Conservation (phyloP, 1,140 invertebrate species). For the Limonius californicus region DNA sequence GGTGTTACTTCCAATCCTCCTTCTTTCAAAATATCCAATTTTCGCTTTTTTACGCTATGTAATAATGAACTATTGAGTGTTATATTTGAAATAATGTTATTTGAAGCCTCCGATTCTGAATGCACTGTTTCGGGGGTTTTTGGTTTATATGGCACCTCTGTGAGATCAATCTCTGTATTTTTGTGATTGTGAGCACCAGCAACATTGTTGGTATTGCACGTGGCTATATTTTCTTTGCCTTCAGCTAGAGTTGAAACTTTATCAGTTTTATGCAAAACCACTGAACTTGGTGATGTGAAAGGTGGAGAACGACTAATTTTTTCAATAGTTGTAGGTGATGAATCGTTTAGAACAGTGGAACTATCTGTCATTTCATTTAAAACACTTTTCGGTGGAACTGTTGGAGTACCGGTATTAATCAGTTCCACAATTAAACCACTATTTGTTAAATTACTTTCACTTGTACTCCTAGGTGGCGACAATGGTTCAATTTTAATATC, state of each 20-base stretch:
- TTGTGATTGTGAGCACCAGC: slow-evolving; percentile 22
- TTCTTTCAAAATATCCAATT: slow-evolving; percentile 68
- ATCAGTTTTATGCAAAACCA: background rate
- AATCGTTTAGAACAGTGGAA: background rate
- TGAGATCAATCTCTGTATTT: slow-evolving; percentile 33
- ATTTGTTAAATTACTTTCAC: background rate
- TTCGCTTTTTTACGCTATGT: slow-evolving; percentile 59
- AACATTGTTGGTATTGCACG: background rate
- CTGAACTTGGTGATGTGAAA: background rate
- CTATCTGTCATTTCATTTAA: slow-evolving; percentile 21
- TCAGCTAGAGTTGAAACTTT: background rate
- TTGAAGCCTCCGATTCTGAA: slow-evolving; percentile 48
- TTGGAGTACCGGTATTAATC: background rate
- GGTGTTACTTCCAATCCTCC: slow-evolving; percentile 69
- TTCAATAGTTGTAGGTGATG: background rate
- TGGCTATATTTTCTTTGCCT: background rate
- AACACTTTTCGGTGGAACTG: background rate
- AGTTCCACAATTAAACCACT: background rate
- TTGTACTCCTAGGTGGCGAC: background rate
- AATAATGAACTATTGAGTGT: slow-evolving; percentile 23
- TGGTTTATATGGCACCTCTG: slow-evolving; percentile 52
- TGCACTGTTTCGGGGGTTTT: slow-evolving; percentile 64
- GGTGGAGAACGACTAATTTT: too few species aligned
- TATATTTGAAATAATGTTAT: slow-evolving; percentile 3
- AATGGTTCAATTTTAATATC: background rate